Evolutionary conservation across 2,888 invertebrate species (phyloP).

Genomic region (Drosophila rubida): DNA sequence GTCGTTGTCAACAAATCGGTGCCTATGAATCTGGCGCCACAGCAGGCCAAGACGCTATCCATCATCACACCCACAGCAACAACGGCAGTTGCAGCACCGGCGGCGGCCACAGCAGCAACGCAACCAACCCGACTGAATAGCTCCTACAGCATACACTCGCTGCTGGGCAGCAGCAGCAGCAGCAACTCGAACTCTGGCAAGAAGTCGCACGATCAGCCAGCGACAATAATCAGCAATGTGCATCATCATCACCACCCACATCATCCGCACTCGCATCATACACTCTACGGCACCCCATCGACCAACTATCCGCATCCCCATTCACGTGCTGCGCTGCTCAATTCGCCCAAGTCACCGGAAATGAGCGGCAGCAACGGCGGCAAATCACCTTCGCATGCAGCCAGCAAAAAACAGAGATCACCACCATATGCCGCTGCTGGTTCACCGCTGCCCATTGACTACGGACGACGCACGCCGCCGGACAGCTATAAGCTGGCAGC

Average conservation of each 20-base stretch:
- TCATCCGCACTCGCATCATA: constrained; percentile 50
- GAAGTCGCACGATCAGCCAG: constrained; percentile 65
- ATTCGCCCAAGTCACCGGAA: constrained; percentile 85
- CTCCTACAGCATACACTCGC: constrained; percentile 94
- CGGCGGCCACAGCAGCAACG: constrained; percentile 38
- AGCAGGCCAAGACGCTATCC: constrained; percentile 52
- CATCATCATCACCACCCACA: constrained; percentile 66
- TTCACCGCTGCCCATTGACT: constrained; percentile 75
- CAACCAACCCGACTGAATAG: constrained; percentile 86
- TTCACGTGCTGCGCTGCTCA: constrained; percentile 80
- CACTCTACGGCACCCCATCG: neutral
- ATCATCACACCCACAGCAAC: constrained; percentile 35
- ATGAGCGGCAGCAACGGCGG: constrained; percentile 79
- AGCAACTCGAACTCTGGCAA: constrained; percentile 57
- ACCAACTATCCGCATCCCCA: constrained; percentile 55
- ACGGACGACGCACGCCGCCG: constrained; percentile 74
- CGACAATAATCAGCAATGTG: constrained; percentile 76
- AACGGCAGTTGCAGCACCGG: constrained; percentile 36
- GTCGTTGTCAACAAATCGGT: constrained; percentile 48
- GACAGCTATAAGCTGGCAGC: constrained; percentile 64
- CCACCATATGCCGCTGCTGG: constrained; percentile 80
- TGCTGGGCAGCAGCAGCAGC: constrained; percentile 87
- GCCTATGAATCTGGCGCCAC: constrained; percentile 69
- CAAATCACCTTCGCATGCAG: constrained; percentile 74
- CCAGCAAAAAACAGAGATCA: constrained; percentile 80